These are phyloP conservation scores for Desmophyllum pertusum DNA, from an alignment of 92 coral and sea anemone species.

Conservation along the genomic window DNA sequence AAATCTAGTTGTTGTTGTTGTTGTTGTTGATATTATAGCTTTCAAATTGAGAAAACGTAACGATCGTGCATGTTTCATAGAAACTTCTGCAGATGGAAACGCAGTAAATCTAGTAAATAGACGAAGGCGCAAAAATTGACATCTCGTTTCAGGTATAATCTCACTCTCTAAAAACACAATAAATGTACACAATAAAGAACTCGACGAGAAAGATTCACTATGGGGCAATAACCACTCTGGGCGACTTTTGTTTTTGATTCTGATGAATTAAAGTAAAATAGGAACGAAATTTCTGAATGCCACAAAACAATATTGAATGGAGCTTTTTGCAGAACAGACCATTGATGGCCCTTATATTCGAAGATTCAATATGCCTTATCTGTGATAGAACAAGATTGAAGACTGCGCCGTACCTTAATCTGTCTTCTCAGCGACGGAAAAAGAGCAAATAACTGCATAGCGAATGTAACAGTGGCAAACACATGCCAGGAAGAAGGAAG, in stretches of 20 bases:
- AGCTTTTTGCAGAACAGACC: not conserved
- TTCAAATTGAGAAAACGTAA: not conserved
- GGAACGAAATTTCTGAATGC: not conserved
- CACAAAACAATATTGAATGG: not conserved
- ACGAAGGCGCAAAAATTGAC: no score
- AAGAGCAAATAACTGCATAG: conserved; percentile 91
- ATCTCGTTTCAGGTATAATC: no score
- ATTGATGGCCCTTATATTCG: no score
- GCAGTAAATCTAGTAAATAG: no score
- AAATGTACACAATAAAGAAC: no score
- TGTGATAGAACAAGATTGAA: not conserved
- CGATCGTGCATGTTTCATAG: no score
- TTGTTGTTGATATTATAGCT: no score
- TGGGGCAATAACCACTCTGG: not conserved
- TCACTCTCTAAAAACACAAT: not conserved
- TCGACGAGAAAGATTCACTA: not conserved
- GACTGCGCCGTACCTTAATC: conserved; percentile 67
- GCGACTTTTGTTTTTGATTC: no score
- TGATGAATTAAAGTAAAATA: no score
- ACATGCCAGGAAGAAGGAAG: conserved; percentile 96
- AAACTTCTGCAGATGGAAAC: not conserved
- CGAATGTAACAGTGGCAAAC: conserved; percentile 85
- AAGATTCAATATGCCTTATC: no score
- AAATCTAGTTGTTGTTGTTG: not conserved
- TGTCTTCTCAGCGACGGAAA: conserved; percentile 90